Percentiles rank a stretch among this genome's conserved stretches.
These are phyloP conservation scores for Siphamia tubifer DNA, from an alignment of 2,113 vertebrate species.

Conservation along the genomic window DNA sequence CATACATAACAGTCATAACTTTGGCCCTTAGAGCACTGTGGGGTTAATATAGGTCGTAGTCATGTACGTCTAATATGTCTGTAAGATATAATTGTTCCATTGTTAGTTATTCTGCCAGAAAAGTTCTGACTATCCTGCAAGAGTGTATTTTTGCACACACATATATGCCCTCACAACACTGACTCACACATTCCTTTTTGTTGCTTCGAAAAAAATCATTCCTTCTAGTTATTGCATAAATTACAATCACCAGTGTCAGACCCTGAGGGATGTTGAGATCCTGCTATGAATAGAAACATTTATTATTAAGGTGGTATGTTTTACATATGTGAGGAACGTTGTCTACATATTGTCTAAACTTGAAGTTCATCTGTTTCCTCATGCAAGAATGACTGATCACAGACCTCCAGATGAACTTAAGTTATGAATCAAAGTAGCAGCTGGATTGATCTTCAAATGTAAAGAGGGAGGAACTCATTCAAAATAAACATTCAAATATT, in stretches of 20 bases:
- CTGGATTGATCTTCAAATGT: too few species aligned
- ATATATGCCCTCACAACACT: slow-evolving; percentile 22
- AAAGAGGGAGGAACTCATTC: too few species aligned
- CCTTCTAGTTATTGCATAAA: slow-evolving; percentile 4
- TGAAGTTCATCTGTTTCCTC: background rate
- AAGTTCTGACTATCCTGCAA: slow-evolving; percentile 15
- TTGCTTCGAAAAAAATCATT: background rate
- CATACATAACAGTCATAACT: background rate
- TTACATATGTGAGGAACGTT: background rate
- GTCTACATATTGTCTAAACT: background rate
- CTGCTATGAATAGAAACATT: slow-evolving; percentile 19
- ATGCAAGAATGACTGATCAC: background rate
- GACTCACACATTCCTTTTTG: background rate
- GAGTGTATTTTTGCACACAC: slow-evolving; percentile 12
- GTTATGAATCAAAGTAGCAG: slow-evolving; percentile 12
- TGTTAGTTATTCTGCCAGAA: slow-evolving; percentile 37
- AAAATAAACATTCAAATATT: too few species aligned
- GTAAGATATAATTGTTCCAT: slow-evolving; percentile 39
- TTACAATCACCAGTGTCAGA: background rate
- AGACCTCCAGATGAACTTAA: background rate
- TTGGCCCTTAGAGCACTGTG: slow-evolving; percentile 11
- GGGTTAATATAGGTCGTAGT: background rate
- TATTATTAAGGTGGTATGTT: slow-evolving; percentile 35
- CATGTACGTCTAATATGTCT: slow-evolving; percentile 31
- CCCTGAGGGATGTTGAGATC: background rate